Evolutionary conservation across 2,113 vertebrate genomes (phyloP).

Genomic region (Phainopepla nitens): DNA sequence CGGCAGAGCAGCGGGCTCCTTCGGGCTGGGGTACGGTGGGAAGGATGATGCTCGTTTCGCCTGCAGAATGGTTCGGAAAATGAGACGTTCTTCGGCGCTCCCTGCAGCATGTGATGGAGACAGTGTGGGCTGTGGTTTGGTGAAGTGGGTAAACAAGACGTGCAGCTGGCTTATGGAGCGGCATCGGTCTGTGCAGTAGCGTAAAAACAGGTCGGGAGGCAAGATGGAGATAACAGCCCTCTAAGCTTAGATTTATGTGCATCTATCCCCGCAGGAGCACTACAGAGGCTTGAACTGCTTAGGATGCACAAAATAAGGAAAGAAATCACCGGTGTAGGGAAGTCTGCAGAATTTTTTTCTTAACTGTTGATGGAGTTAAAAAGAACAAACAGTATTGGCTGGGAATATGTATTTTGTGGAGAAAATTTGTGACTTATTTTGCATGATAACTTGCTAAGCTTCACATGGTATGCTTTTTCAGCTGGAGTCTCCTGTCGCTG

Average conservation of each 20-base stretch:
- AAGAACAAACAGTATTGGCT: neutral
- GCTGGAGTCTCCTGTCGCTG: neutral
- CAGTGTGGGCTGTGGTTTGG: neutral
- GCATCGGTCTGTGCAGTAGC: neutral
- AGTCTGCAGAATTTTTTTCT: neutral
- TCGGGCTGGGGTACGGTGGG: rapidly evolving
- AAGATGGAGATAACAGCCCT: slow-evolving; percentile 2
- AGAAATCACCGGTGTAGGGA: neutral
- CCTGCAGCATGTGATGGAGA: neutral
- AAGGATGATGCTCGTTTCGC: neutral
- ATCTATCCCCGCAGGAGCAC: neutral
- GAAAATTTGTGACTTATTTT: neutral
- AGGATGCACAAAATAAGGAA: neutral
- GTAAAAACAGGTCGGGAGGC: neutral
- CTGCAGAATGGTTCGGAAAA: neutral
- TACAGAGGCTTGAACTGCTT: neutral
- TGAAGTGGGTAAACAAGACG: neutral
- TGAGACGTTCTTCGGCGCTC: neutral
- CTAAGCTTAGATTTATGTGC: neutral
- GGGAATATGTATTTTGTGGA: neutral
- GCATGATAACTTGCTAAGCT: neutral
- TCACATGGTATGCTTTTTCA: neutral
- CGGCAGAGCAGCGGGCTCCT: neutral
- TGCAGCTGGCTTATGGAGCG: neutral
- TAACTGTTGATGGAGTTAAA: neutral